Base-by-base conservation (phyloP, 2,113 vertebrate species). In the Syngnathus typhle region DNA sequence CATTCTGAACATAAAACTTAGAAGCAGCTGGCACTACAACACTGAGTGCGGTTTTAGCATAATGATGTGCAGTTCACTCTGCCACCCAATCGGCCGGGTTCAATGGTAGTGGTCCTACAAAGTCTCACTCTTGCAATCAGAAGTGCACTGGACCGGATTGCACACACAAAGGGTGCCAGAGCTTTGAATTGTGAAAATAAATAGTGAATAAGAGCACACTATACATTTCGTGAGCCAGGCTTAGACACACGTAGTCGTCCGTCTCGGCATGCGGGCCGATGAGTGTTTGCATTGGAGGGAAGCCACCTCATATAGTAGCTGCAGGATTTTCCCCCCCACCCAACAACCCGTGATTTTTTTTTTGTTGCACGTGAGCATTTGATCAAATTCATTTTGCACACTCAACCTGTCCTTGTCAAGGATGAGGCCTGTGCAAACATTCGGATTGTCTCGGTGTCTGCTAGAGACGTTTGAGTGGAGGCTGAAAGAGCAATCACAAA, bases 121-220 rank as follows among this genome's bases (percentile, higher is more conserved):
- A 93, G 85, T 88, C 84, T 88, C 89, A 82, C 78, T 85, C 88
- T 88, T 89, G 87, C 84, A 85, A 93, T 93, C 91, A 89, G 76
- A 84, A 88, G 80, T 65, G 61, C 78, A 72, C 82, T 77, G 87
- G 86, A 88, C 88, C 83, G 89, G 87, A 88, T 91, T 87, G 90
- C 89, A 93, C 92, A 91, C 92, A 90, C 86, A 87, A 85, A 81
- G 86, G 80, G 78, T 78, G 87, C 94, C 93, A 94, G 90, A 62
- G 80, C 94, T 96, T 95, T 96, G 93, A 96, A 95, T 92, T 93
- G 82, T 76, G 91, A 95, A 94, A 94, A 94, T 94, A 95, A 94
- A 95, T 90, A 93, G 85, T 87, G 91, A 93, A 93, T 91, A 91
- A 88, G 91, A 43, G n/a, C 11, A 27, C 10, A 15, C 85, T 82